phyloP scores from a whole-genome alignment of 2,797 vertebrate species.

The Varecia variegata region DNA sequence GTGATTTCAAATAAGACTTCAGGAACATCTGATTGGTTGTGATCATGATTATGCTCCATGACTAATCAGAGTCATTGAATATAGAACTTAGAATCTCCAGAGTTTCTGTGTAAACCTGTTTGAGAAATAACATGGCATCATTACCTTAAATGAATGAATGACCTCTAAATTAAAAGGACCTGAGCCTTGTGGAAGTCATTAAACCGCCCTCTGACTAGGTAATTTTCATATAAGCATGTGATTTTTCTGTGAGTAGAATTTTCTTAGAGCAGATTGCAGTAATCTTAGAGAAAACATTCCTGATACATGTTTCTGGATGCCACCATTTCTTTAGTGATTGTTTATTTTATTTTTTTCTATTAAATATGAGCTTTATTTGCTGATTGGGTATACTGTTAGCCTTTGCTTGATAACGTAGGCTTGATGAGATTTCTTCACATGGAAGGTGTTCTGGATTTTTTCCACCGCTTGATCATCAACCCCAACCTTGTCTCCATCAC shows the following conservation, averaged over 20 bases:
- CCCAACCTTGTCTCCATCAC: not conserved
- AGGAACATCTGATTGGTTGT: not conserved
- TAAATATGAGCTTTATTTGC: not conserved
- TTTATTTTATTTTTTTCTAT: not conserved
- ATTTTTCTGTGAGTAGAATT: not conserved
- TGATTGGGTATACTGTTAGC: too few relatives aligned
- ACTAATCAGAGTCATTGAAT: not conserved
- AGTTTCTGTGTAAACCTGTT: not conserved
- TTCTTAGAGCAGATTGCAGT: not conserved
- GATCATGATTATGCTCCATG: not conserved
- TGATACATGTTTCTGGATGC: not conserved
- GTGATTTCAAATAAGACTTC: not conserved
- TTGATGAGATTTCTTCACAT: not conserved
- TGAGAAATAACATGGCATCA: not conserved
- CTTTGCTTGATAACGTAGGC: not conserved
- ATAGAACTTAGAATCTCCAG: not conserved
- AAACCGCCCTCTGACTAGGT: too few relatives aligned
- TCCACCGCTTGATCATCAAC: not conserved
- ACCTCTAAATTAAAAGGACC: not conserved
- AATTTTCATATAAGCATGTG: not conserved
- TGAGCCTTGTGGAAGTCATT: not conserved
- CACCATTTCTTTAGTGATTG: not conserved
- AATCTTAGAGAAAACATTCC: not conserved
- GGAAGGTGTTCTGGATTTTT: too few relatives aligned
- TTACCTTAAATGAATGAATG: not conserved